A percentile compares a stretch with the other conserved stretches of the same genome.
Evolutionary conservation across 2,113 vertebrate species (phyloP).

Genomic region (Promerops cafer): DNA sequence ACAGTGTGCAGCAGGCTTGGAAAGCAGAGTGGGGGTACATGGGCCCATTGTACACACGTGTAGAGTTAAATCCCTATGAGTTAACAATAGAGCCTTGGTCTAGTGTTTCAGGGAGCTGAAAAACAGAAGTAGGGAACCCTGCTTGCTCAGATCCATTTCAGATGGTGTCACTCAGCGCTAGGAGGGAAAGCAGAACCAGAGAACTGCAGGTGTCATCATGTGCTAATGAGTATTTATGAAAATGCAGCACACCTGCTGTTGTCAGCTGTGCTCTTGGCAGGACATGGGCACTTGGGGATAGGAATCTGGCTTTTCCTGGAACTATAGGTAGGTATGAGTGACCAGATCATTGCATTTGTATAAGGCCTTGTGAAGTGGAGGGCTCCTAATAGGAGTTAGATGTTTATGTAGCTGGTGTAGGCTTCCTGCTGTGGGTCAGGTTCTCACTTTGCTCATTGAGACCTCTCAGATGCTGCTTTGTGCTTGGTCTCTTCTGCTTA

Average conservation of each 20-base stretch:
- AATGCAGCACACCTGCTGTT: not conserved
- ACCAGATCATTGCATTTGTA: not conserved
- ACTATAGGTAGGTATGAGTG: not conserved
- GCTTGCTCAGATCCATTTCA: not conserved
- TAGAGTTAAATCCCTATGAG: not conserved
- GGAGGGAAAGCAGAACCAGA: not conserved
- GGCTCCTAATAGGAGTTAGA: rapidly evolving
- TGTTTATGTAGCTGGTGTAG: not conserved
- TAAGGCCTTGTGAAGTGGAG: not conserved
- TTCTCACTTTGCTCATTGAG: not conserved
- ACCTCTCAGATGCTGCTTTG: not conserved
- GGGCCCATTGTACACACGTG: too few relatives aligned
- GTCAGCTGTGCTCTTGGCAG: not conserved
- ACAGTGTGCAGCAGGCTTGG: not conserved
- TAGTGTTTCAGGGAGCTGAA: not conserved
- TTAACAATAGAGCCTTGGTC: not conserved
- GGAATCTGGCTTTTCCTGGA: not conserved
- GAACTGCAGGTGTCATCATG: not conserved
- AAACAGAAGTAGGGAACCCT: not conserved
- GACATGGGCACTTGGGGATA: not conserved
- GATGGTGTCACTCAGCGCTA: not conserved
- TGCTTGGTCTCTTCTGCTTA: not conserved
- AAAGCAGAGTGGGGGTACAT: not conserved
- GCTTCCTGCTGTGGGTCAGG: not conserved
- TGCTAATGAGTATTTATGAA: not conserved